Conservation (phyloP, 2,888 invertebrate genomes). For the Zygogramma bicolorata region DNA sequence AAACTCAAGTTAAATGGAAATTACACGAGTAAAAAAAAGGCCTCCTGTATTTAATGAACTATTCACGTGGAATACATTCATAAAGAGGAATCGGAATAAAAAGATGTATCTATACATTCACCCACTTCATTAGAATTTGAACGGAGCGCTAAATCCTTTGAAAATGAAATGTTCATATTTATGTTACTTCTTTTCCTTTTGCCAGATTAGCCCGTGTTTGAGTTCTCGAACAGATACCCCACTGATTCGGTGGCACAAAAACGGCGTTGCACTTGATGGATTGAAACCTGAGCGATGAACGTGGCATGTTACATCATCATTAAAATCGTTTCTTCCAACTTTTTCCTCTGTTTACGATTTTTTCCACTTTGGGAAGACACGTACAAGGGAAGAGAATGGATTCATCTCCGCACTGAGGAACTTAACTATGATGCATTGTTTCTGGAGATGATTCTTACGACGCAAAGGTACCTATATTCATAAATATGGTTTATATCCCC, state of each 20-base stretch:
- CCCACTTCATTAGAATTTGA: background rate
- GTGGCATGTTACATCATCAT: slow-evolving; percentile 25
- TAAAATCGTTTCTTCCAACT: slow-evolving; percentile 18
- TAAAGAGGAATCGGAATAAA: background rate
- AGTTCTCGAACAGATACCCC: slow-evolving; percentile 11
- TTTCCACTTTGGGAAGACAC: slow-evolving; percentile 8
- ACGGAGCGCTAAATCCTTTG: slow-evolving; percentile 7
- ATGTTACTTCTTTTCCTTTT: slow-evolving; percentile 10
- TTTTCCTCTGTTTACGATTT: background rate
- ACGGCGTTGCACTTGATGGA: slow-evolving; percentile 22
- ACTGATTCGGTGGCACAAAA: slow-evolving; percentile 16
- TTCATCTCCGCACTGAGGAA: background rate
- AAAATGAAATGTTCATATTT: slow-evolving; percentile 15
- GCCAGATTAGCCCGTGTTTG: slow-evolving; percentile 16
- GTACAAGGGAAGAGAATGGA: background rate
- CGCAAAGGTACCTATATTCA: no score
- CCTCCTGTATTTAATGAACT: background rate
- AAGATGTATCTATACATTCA: background rate
- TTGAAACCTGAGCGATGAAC: slow-evolving; percentile 24
- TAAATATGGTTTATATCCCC: no score
- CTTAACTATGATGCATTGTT: slow-evolving; percentile 1
- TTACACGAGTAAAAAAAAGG: background rate
- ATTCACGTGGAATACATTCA: background rate
- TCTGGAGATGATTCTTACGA: background rate
- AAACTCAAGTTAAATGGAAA: background rate